Percentiles rank a stretch among this genome's conserved stretches.
phyloP scores from a whole-genome alignment of 2,888 invertebrate species.

The Drosophila subquinaria region DNA sequence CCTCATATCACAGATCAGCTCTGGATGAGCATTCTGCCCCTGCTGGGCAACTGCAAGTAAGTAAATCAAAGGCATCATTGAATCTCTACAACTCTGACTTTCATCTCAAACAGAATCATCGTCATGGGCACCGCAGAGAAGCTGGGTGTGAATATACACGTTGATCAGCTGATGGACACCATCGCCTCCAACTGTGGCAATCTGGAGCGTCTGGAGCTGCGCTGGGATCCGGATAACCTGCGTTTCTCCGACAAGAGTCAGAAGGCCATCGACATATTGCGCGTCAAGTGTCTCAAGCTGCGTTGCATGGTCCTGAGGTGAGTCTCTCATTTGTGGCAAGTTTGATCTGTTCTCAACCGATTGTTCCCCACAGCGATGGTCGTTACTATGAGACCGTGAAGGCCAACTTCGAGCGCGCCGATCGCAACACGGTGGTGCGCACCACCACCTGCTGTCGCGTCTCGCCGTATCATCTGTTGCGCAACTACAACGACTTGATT shows the following conservation, averaged over 20 bases:
- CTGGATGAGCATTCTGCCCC: conserved; percentile 97
- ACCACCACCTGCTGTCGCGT: conserved; percentile 98
- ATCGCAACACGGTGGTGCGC: conserved; percentile 97
- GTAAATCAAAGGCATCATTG: conserved; percentile 48
- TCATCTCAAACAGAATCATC: conserved; percentile 89
- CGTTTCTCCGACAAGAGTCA: conserved; percentile 99
- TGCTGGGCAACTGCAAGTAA: conserved; percentile 96
- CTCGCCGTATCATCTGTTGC: conserved; percentile 96
- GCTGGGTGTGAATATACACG: conserved; percentile 97
- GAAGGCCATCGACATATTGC: conserved; percentile 98
- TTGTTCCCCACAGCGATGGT: conserved; percentile 91
- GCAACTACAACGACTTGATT: conserved; percentile 97
- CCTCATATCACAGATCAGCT: conserved; percentile 99
- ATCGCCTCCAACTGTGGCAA: conserved; percentile 96
- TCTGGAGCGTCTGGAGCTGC: conserved; percentile 96
- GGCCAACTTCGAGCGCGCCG: conserved; percentile 99
- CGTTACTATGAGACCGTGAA: conserved; percentile 99
- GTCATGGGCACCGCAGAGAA: conserved; percentile 99
- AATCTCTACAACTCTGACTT: neutral
- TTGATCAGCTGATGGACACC: conserved; percentile 99
- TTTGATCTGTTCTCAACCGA: neutral
- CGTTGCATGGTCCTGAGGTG: conserved; percentile 97
- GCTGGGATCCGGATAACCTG: conserved; percentile 99
- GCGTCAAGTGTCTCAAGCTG: conserved; percentile 97
- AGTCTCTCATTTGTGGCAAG: conserved; percentile 45